Evolutionary conservation across 2,797 vertebrate genomes (phyloP), one percentile per base, ranked within the genome.

Genomic region (Brachyrhaphis roseni): DNA sequence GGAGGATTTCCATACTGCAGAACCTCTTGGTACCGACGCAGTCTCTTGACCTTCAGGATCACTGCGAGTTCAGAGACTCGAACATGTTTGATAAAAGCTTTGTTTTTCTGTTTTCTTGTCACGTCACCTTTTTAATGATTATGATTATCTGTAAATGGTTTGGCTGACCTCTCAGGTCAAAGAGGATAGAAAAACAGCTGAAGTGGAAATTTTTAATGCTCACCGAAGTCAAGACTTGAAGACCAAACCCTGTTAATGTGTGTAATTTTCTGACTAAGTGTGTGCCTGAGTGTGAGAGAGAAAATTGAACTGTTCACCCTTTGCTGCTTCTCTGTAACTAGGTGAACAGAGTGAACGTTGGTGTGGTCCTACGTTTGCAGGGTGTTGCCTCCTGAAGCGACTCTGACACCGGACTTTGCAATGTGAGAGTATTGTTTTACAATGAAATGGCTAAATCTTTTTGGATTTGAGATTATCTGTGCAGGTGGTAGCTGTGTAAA

Each of bases 241-340:
- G 91, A 94, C 91, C 92, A 90, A 94, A 91, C 89, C 83, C 88
- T 92, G 89, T 90, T 91, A 55, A 78, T 83, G 85, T 82, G 82
- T 87, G 81, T 87, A 78, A 59, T 82, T 83, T 78, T 76, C 41
- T 72, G 82, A 85, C 83, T 77, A 28, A 28, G 39, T 51, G 28
- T 78, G 46, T 57, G 64, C 79, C 53, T 57, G 31, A 64, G 23
- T 3, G 51, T 73, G 81, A 71, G 80, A 73, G 66, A 76, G 59
- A 68, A 79, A 78, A 75, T 45, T 13, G 81, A 88, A 81, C 78
- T 62, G 74, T 68, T 74, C 66, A 53, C 82, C 84, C 47, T 77
- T 64, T 75, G 73, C 75, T 78, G 86, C 87, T 87, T 82, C 80
- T 86, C 75, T 74, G 80, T 86, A 53, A 39, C 82, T 51, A 79